Evolutionary conservation across 2,797 vertebrate genomes (phyloP), one percentile per base, ranked within the genome.

Genomic region (Momotus momota): DNA sequence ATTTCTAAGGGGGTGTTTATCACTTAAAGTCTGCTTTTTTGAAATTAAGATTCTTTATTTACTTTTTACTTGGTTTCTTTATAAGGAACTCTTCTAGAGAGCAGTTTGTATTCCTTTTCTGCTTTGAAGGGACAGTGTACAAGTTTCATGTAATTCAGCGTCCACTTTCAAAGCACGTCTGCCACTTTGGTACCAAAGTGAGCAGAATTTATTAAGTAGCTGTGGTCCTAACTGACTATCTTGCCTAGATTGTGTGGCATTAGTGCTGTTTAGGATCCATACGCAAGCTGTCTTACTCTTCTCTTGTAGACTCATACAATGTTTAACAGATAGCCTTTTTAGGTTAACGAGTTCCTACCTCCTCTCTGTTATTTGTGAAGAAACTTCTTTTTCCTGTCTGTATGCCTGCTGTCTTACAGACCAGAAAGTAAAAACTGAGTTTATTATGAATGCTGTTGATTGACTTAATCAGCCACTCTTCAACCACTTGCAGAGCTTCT

Each of bases 11-110:
- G 4, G 6, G 10, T 40, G n/a, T 79, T 72, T 93, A 55, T 88
- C 21, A 29, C 33, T 66, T 77, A 66, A 26, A 48, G 26, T 10
- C 14, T 78, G 21, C 70, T 90, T 29, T 54, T 79, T 81, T 62
- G 45, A 70, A 93, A 66, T 40, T n/a, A 60, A 62, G 23, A 8
- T 40, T 62, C 2, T 55, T 83, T 64, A 5, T 45, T 33, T 33
- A 46, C 17, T 73, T 33, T 85, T 88, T 57, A 18, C 22, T 86
- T 85, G 7, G 7, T 58, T 73, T 85, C 71, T 87, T 72, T 81
- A 62, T 7, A 66, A 10, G 52, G 6, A 38, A 17, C 21, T 27
- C 15, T 79, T 69, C 51, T 31, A 38, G 27, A 49, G 38, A 23
- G 31, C 2, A 0, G 10, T 55, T 67, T 64, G 23, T 91, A 12